Conservation (phyloP, 2,113 vertebrate genomes). For the Carassius carassius region DNA sequence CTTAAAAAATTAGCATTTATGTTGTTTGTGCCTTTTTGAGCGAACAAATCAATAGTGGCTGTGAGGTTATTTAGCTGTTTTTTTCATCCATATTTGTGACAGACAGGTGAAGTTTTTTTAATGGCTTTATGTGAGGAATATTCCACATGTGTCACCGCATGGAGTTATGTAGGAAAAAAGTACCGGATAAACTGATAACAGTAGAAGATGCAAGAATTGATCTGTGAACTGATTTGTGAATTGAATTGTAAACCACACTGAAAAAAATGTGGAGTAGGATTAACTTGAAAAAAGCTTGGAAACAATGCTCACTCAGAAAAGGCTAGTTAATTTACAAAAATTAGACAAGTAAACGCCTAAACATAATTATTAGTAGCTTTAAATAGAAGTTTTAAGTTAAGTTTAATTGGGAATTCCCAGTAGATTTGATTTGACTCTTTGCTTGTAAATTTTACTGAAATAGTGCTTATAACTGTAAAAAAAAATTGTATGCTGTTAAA, state of each 20-base stretch:
- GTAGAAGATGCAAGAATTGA: neutral
- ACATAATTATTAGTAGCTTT: no score
- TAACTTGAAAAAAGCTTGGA: no score
- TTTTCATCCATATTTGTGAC: neutral
- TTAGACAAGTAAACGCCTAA: no score
- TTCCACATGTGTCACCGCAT: neutral
- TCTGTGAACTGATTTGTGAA: neutral
- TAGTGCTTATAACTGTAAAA: no score
- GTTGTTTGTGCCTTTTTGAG: neutral
- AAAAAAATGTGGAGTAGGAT: no score
- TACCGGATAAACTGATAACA: neutral
- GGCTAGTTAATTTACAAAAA: no score
- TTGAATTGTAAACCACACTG: neutral
- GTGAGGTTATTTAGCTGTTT: conserved; percentile 1
- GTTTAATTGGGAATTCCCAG: no score
- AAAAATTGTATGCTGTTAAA: no score
- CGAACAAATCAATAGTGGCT: neutral
- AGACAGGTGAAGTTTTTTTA: neutral
- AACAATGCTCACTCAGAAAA: no score
- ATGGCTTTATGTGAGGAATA: neutral
- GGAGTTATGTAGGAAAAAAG: neutral
- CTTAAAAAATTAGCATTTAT: neutral
- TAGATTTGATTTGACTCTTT: no score
- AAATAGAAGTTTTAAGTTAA: no score
- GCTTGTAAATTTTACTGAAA: no score